Conservation (phyloP, 2,888 invertebrate species). For the Bimastos eiseni region DNA sequence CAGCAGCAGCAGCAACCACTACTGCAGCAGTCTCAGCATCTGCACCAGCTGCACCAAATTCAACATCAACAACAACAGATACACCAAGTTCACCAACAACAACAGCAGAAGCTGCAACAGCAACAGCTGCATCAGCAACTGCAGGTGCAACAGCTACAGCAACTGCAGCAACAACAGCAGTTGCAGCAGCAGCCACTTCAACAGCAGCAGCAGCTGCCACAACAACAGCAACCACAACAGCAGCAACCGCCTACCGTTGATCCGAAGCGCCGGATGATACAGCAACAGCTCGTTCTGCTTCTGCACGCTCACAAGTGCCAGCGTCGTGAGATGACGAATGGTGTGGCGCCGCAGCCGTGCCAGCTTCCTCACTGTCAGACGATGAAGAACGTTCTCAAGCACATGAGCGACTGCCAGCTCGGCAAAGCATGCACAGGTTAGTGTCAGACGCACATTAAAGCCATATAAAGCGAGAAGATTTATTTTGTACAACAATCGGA, state of each 20-base stretch:
- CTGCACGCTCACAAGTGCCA: slow-evolving; percentile 99
- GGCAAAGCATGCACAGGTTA: slow-evolving; percentile 68
- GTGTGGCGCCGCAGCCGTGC: slow-evolving; percentile 66
- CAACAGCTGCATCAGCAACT: not conserved
- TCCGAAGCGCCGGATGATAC: slow-evolving; percentile 70
- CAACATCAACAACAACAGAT: not conserved
- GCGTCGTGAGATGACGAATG: slow-evolving; percentile 81
- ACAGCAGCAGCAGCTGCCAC: not conserved
- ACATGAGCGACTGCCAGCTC: slow-evolving; percentile 94
- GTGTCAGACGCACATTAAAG: not conserved
- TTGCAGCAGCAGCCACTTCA: not conserved
- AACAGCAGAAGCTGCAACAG: not conserved
- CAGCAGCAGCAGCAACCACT: not conserved
- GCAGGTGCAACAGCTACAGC: not conserved
- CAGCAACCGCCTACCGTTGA: not conserved
- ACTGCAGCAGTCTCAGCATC: not conserved
- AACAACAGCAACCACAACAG: not conserved
- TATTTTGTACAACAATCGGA: too few species aligned
- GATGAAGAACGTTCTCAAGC: slow-evolving; percentile 96
- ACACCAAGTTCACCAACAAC: not conserved
- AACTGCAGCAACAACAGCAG: not conserved
- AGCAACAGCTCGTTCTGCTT: slow-evolving; percentile 92
- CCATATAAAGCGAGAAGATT: not conserved
- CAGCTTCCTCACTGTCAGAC: slow-evolving; percentile 94
- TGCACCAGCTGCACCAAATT: not conserved